Evolutionary conservation across 2,113 vertebrate species (phyloP), one percentile per base, ranked within the genome.

Genomic region (Melierax canorus): DNA sequence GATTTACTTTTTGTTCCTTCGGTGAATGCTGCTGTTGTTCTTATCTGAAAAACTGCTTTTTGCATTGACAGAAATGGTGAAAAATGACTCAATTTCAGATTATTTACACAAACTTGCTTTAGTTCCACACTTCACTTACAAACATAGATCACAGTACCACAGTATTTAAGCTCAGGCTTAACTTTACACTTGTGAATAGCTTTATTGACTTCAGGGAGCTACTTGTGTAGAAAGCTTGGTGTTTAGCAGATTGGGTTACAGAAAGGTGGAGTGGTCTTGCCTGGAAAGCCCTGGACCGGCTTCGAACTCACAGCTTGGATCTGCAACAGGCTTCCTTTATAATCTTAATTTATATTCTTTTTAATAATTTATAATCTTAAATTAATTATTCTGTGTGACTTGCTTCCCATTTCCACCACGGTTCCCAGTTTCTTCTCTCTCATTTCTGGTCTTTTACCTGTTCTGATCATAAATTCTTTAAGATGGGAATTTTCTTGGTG

Each of bases 201-300:
- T 93, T 92, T 96, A 94, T 86, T 96, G 94, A 95, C 90, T 96
- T 59, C n/a, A 58, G 34, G 32, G 80, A 92, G 74, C 38, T 88
- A 0, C 66, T 91, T 0, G 0, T 55, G 66, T 24, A 9, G 62
- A 16, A 38, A 74, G 38, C 41, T 92, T 73, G 53, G 75, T 66
- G 69, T 83, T 85, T 38, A 81, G 55, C 64, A 77, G 76, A 60
- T 7, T 71, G 58, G 73, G 60, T 67, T 94, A 41, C 15, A 10
- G 83, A 76, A 60, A 58, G 46, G 56, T 26, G 9, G 56, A 79
- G 66, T 39, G 46, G 56, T 66, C 69, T 84, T 81, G 56, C 32
- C 30, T 96, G 60, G 64, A 79, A 72, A 74, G 26, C 30, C 19
- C 30, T 77, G 79, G 38, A 3, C 62, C 36, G n/a, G 32, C 48